Evolutionary conservation across 2,888 invertebrate genomes (phyloP).

Genomic region (Halocaridina rubra): DNA sequence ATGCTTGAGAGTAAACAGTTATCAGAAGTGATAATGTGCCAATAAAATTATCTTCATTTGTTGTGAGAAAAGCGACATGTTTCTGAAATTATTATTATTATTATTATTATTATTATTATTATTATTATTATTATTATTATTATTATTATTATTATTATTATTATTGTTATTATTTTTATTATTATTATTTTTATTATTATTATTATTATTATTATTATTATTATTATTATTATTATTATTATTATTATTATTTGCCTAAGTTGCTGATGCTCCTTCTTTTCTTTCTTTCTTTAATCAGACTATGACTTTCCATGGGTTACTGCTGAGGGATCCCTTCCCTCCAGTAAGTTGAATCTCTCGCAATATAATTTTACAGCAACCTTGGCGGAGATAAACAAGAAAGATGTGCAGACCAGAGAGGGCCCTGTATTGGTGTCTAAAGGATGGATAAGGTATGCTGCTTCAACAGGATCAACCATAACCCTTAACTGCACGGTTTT

Average conservation of each 20-base stretch:
- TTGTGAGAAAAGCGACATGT: no score
- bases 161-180: not conserved
- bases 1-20: no score
- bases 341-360: not conserved
- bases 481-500: slow-evolving; percentile 37
- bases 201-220: not conserved
- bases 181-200: not conserved
- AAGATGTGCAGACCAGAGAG: not conserved
- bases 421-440: slow-evolving; percentile 19
- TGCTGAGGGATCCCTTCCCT: not conserved
- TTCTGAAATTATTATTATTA: no score
- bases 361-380: not conserved
- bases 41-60: no score
- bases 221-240: not conserved
- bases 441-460: not conserved
- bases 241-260: no score
- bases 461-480: slow-evolving; percentile 24
- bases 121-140: not conserved
- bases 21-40: no score
- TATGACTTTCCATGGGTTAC: slow-evolving; percentile 25
- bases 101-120: no score
- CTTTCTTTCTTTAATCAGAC: not conserved
- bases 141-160: not conserved
- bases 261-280: not conserved
- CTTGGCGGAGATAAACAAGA: not conserved